Evolutionary conservation across 1,140 invertebrate genomes (phyloP).

Genomic region (Apis dorsata): DNA sequence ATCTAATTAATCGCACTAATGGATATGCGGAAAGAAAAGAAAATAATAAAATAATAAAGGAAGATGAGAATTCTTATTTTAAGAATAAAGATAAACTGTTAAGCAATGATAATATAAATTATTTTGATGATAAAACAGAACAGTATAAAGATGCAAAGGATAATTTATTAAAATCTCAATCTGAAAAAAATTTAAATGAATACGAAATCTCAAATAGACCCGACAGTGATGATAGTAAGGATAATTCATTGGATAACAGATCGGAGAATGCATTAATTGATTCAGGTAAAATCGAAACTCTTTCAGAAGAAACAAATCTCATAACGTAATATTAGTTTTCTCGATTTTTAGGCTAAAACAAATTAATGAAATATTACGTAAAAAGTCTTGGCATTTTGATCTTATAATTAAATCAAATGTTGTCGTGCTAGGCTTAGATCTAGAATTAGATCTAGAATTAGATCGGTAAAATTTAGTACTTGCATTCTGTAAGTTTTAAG

Average conservation of each 20-base stretch:
- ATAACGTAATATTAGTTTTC: constrained; percentile 65
- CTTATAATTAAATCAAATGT: constrained; percentile 1
- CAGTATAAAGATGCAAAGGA: constrained; percentile 22
- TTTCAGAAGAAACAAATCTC: constrained; percentile 74
- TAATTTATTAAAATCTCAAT: constrained; percentile 55
- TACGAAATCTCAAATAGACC: constrained; percentile 69
- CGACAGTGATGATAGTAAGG: constrained; percentile 67
- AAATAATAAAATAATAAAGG: constrained; percentile 8
- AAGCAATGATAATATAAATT: constrained; percentile 7
- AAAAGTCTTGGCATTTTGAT: not conserved
- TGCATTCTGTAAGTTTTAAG: constrained; percentile 26
- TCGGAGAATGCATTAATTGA: constrained; percentile 67
- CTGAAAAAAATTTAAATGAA: constrained; percentile 69
- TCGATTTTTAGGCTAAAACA: constrained; percentile 25
- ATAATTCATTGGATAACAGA: constrained; percentile 70
- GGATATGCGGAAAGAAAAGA: constrained; percentile 11
- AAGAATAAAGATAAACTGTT: constrained; percentile 30
- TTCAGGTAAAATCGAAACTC: constrained; percentile 59
- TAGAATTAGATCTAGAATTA: not conserved
- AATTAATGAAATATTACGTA: constrained; percentile 18
- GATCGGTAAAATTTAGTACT: not conserved
- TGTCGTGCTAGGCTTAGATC: constrained; percentile 4
- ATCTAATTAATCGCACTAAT: constrained; percentile 42
- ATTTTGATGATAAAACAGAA: constrained; percentile 22
- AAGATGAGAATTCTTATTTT: constrained; percentile 7